These are phyloP conservation scores for Leptatherina wallacei DNA, from an alignment of 2,797 vertebrate species.

Conservation along the genomic window DNA sequence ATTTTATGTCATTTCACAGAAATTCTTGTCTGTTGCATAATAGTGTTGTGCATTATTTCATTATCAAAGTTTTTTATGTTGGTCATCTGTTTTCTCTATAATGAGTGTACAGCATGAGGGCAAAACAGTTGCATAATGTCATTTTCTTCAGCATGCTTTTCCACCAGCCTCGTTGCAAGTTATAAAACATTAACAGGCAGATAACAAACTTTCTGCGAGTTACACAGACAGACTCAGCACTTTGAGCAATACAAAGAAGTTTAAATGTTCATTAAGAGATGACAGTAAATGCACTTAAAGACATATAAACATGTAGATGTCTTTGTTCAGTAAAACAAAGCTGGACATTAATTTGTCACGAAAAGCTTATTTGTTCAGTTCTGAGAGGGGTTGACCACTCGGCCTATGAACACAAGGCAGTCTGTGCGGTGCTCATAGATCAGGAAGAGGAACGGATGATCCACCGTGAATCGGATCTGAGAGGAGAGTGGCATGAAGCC, in stretches of 20 bases:
- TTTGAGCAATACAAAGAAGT: constrained; percentile 24
- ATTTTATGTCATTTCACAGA: constrained; percentile 15
- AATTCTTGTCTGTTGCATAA: background rate
- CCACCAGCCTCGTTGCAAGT: constrained; percentile 13
- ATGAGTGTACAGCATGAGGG: constrained; percentile 17
- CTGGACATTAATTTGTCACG: background rate
- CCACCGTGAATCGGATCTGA: constrained; percentile 90
- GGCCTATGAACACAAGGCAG: constrained; percentile 95
- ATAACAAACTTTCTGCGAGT: constrained; percentile 39
- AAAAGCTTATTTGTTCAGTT: constrained; percentile 64
- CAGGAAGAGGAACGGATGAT: constrained; percentile 94
- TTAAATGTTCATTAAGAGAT: constrained; percentile 23
- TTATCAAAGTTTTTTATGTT: background rate
- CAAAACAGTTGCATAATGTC: constrained; percentile 18
- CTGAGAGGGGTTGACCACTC: constrained; percentile 89
- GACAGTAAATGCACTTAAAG: constrained; percentile 6
- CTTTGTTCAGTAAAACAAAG: constrained; percentile 9
- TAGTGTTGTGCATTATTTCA: constrained; percentile 22
- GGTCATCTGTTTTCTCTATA: constrained; percentile 3
- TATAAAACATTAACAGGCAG: constrained; percentile 68
- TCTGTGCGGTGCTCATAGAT: constrained; percentile 95
- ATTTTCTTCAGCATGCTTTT: constrained; percentile 12
- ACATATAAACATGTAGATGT: constrained; percentile 14
- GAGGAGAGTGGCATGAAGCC: constrained; percentile 97
- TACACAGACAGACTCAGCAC: constrained; percentile 16